Conservation (phyloP, 2,888 invertebrate species). For the Amblyteles armatorius region DNA sequence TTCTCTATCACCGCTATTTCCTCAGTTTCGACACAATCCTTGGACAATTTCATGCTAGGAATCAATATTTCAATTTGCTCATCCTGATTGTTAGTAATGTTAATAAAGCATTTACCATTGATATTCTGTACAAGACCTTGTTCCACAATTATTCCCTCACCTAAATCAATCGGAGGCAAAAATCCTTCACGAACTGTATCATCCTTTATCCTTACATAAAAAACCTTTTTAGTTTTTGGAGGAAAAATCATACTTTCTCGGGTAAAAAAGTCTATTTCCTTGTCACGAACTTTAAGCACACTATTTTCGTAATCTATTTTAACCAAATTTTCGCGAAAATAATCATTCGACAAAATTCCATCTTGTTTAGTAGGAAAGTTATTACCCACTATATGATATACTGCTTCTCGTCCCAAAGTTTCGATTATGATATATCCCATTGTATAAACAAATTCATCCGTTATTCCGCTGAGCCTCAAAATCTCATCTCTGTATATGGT, state of each 20-base stretch:
- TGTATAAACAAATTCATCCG: not conserved
- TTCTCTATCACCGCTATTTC: not conserved
- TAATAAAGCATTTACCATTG: not conserved
- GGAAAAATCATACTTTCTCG: conserved; percentile 35
- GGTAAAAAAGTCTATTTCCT: conserved; percentile 9
- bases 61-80: conserved; percentile 5
- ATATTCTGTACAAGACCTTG: not conserved
- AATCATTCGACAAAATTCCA: conserved; percentile 21
- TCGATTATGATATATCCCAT: not conserved
- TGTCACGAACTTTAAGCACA: conserved; percentile 6
- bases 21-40: not conserved
- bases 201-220: conserved; percentile 22
- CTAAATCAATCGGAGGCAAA: conserved; percentile 15
- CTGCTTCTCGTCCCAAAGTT: not conserved
- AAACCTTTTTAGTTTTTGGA: not conserved
- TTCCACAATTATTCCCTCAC: conserved; percentile 12
- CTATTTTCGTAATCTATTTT: conserved; percentile 39
- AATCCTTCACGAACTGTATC: conserved; percentile 16
- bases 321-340: conserved; percentile 26
- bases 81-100: conserved; percentile 20
- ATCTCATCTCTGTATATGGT: not conserved
- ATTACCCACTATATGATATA: conserved; percentile 9
- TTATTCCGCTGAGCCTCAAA: conserved; percentile 24
- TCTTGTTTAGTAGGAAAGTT: not conserved
- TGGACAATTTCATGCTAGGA: not conserved